These are phyloP conservation scores for Paratilapia polleni DNA, from an alignment of 2,113 vertebrate species.

Conservation along the genomic window DNA sequence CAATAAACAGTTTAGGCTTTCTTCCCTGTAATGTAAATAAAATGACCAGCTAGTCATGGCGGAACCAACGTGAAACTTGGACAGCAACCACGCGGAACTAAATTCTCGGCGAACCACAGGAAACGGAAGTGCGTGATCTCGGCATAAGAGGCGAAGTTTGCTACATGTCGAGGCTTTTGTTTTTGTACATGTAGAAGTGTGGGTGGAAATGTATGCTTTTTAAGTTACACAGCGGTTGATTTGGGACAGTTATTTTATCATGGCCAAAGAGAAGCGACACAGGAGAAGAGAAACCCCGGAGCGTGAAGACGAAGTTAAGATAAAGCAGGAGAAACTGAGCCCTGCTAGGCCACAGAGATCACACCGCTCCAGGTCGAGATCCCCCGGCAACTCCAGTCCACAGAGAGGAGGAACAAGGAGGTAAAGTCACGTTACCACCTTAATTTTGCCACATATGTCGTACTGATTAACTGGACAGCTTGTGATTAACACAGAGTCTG, in stretches of 20 bases:
- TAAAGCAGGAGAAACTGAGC: constrained; percentile 80
- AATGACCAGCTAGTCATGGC: neutral
- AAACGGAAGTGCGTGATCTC: constrained; percentile 56
- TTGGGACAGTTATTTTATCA: constrained; percentile 8
- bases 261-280: constrained; percentile 80
- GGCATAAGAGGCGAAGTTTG: constrained; percentile 48
- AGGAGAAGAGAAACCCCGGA: constrained; percentile 69
- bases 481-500: neutral
- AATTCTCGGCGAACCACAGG: constrained; percentile 16
- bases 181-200: neutral
- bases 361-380: constrained; percentile 78
- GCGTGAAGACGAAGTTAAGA: constrained; percentile 71
- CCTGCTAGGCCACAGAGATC: constrained; percentile 77
- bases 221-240: neutral
- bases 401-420: constrained; percentile 71
- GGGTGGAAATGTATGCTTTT: neutral
- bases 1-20: neutral
- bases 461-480: neutral
- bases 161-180: neutral
- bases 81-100: neutral
- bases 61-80: constrained; percentile 24
- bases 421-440: constrained; percentile 20
- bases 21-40: neutral
- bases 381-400: constrained; percentile 72
- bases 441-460: neutral